Base-by-base conservation (phyloP, 2,797 vertebrate genomes). In the Champsocephalus esox region DNA sequence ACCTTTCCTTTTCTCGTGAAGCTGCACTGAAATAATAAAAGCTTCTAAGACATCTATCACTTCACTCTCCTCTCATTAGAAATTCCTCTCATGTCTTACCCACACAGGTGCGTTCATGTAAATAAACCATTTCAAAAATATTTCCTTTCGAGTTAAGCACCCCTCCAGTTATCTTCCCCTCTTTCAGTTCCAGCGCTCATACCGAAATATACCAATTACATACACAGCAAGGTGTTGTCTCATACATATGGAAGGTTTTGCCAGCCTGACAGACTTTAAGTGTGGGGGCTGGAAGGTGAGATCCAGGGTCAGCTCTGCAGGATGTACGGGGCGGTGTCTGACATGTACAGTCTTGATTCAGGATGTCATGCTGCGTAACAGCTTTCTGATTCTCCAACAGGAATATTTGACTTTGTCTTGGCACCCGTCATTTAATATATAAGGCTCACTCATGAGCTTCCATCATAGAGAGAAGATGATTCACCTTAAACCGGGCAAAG, bases 141-240 rank as follows among this genome's bases (percentile, higher is more conserved):
- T 59, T 62, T 43, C 64, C 70, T 75, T 43, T 67, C 19, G n/a
- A 64, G 70, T 73, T 79, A 79, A 84, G 76, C 48, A 56, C 5
- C 9, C 38, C 46, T n/a, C 10, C 60, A 70, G 66, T 63, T 46
- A 48, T 41, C 62, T 46, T 60, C 52, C 59, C 65, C 73, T 70
- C 54, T 51, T 24, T 57, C 67, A 48, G 54, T 70, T 51, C 34
- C 66, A 57, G 58, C 14, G 34, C 59, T 59, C 54, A 45, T 34
- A 77, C 64, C 54, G 13, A 70, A 50, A 68, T 12, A 64, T 68
- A 72, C 76, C 80, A 78, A 81, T 87, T 84, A 87, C 74, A 83
- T 84, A 87, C 74, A 83, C 65, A 61, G 55, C 63, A 55, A 64
- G 56, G 66, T 72, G 43, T 60, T 70, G 79, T 72, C 56, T 80